Conservation (phyloP, 2,113 vertebrate species). For the Rynchops niger region DNA sequence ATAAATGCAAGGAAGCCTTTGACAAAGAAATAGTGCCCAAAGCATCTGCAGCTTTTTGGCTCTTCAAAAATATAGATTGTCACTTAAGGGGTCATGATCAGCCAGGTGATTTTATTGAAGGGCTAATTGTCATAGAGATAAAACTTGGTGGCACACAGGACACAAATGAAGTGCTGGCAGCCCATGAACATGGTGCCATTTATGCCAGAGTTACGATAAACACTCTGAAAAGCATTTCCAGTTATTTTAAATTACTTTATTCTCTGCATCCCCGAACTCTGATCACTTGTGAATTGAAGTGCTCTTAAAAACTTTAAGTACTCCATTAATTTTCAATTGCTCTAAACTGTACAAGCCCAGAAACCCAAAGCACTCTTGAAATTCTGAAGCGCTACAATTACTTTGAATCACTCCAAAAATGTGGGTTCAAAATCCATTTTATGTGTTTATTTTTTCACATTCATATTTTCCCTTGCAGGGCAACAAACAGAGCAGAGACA, state of each 20-base stretch:
- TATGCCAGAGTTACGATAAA: constrained; percentile 7
- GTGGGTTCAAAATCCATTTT: background rate
- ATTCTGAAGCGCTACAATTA: constrained; percentile 26
- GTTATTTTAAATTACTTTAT: constrained; percentile 38
- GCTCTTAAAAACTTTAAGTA: constrained; percentile 64
- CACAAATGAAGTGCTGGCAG: background rate
- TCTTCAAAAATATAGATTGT: background rate
- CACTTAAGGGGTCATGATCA: background rate
- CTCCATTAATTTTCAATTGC: constrained; percentile 68
- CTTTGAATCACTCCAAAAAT: constrained; percentile 35
- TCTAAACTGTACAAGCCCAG: constrained; percentile 33
- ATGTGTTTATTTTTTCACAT: background rate
- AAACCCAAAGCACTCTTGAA: constrained; percentile 59
- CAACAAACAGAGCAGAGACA: background rate
- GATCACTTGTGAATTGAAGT: constrained; percentile 66
- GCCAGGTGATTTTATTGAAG: background rate
- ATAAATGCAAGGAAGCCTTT: background rate
- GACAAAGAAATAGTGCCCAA: background rate
- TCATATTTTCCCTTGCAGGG: background rate
- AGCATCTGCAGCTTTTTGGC: background rate
- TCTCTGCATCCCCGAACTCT: constrained; percentile 11
- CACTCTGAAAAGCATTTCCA: background rate
- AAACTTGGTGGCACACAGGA: background rate
- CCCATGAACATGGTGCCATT: background rate
- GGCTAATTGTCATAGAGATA: background rate